Conservation (phyloP, 2,797 vertebrate genomes). For the Denticeps clupeoides region DNA sequence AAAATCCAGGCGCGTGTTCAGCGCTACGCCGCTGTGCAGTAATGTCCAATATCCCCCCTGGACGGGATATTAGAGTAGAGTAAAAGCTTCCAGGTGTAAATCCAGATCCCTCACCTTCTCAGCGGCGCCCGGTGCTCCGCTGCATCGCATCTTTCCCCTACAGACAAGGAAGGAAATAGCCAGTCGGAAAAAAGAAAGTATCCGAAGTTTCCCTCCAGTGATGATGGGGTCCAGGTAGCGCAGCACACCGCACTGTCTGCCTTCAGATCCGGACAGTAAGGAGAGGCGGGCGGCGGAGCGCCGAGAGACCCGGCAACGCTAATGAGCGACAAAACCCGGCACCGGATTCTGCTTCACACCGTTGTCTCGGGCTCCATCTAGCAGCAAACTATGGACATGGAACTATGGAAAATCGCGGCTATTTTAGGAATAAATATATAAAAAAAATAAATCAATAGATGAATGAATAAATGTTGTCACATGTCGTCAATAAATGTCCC, state of each 20-base stretch:
- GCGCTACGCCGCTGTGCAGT: conserved; percentile 18
- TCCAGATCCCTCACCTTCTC: conserved; percentile 36
- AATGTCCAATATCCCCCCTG: conserved; percentile 34
- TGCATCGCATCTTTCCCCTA: conserved; percentile 47
- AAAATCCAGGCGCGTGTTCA: conserved; percentile 33
- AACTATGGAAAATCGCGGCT: conserved; percentile 11
- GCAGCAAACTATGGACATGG: conserved; percentile 37
- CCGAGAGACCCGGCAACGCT: too few relatives aligned
- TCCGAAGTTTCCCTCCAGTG: conserved; percentile 4
- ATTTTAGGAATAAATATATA: conserved; percentile 2
- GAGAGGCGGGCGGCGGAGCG: too few relatives aligned
- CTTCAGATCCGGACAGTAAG: conserved; percentile 38
- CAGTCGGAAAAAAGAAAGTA: neutral
- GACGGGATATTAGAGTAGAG: conserved; percentile 23
- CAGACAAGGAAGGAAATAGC: conserved; percentile 21
- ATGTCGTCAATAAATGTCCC: too few relatives aligned
- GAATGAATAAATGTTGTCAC: too few relatives aligned
- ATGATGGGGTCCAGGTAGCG: conserved; percentile 35
- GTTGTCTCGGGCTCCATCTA: conserved; percentile 68
- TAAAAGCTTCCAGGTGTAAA: conserved; percentile 44
- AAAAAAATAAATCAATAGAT: too few relatives aligned
- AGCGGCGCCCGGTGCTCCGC: conserved; percentile 40
- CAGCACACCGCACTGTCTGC: conserved; percentile 15
- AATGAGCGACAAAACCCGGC: conserved; percentile 44
- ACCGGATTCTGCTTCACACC: conserved; percentile 44